Conservation (phyloP, 2,888 invertebrate species). For the Drosophila mimetica region DNA sequence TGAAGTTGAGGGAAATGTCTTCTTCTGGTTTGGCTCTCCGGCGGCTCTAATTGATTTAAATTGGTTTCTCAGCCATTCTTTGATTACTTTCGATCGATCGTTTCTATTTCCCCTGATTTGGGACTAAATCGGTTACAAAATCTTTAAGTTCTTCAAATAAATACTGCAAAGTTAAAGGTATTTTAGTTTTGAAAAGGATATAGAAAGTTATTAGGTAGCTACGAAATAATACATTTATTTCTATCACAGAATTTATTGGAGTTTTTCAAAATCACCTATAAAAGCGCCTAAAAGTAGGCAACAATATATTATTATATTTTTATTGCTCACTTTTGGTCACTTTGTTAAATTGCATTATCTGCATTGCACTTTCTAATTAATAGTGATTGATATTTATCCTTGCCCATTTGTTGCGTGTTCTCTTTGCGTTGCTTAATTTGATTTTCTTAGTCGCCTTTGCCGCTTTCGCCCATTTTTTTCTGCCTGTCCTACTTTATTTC, state of each 20-base stretch:
- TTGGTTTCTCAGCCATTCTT: conserved; percentile 13
- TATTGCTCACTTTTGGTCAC: no score
- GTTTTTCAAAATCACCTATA: no score
- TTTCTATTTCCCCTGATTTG: not conserved
- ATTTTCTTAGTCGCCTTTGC: not conserved
- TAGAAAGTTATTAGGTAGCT: no score
- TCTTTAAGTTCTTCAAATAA: no score
- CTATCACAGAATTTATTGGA: no score
- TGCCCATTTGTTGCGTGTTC: not conserved
- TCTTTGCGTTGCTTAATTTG: not conserved
- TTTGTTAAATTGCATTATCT: not conserved
- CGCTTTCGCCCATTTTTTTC: not conserved
- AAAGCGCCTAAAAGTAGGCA: no score
- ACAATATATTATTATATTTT: no score
- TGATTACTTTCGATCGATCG: conserved; percentile 9
- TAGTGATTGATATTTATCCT: not conserved
- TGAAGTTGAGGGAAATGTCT: conserved; percentile 14
- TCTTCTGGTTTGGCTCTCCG: not conserved
- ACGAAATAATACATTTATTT: no score
- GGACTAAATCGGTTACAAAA: not conserved
- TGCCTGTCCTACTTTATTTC: no score
- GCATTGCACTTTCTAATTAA: not conserved
- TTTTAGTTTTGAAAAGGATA: no score
- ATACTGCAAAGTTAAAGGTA: no score
- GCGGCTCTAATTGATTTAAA: conserved; percentile 27